Evolutionary conservation across 2,888 invertebrate species (phyloP), one percentile per base, ranked within the genome.

Genomic region (Xanthorhoe spadicearia): DNA sequence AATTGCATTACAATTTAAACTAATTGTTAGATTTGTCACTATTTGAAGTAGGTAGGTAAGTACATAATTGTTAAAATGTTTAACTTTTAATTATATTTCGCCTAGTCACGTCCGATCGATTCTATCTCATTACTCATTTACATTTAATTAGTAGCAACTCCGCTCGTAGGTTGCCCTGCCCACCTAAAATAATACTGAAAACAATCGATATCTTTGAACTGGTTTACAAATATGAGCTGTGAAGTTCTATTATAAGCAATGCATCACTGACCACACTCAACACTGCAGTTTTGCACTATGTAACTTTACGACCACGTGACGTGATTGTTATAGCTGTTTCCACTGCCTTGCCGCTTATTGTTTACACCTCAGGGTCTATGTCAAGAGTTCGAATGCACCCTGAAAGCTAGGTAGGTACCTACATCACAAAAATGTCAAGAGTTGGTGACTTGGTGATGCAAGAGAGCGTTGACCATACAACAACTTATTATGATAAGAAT

Each of bases 191-290:
- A 46, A 61, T 53, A 50, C 43, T 35, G 7, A 46, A 56, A 63
- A 56, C 15, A 18, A 56, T 43, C 8, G 48, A 51, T 61, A 55
- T 49, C 52, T 35, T 62, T 53, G 49, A 55, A 53, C 55, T 18
- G 18, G 17, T 52, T 52, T 28, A 48, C 28, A 49, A 32, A 59
- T 49, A 51, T 8, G 18, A 13, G 49, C 19, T 58, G 19, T n/a
- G 49, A 53, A 60, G 51, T 55, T 60, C 17, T 54, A 59, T 19
- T 57, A 43, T 23, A 68, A 70, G 51, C 43, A 59, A 73, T 70
- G 67, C 74, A 79, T 74, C 52, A 83, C 86, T 88, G 87, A 87
- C 87, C 88, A 82, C 64, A 74, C 83, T 79, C 85, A 86, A 84
- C 78, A 77, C 64, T 67, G 68, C 77, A 74, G 74, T 78, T 75